These are phyloP conservation scores for Euclidia mi DNA, from an alignment of 2,888 invertebrate genomes.

Conservation along the genomic window DNA sequence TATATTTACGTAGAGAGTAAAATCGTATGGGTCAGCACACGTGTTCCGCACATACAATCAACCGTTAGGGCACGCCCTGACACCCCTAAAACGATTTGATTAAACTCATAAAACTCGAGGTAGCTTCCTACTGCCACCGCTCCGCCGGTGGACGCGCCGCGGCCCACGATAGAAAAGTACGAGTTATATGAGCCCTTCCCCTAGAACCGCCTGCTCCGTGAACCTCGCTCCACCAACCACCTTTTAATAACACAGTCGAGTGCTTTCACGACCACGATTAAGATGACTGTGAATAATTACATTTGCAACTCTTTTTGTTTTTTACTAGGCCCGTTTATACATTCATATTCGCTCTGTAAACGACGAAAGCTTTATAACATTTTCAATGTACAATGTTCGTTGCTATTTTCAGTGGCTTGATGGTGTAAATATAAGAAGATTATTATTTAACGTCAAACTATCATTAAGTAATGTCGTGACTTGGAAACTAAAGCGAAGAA, in stretches of 20 bases:
- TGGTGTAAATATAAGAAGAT: not conserved
- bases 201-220: slow-evolving; percentile 67
- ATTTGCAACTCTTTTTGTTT: slow-evolving; percentile 58
- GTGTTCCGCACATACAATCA: slow-evolving; percentile 80
- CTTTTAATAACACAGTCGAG: slow-evolving; percentile 88
- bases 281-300: slow-evolving; percentile 79
- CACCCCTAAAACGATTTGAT: slow-evolving; percentile 86
- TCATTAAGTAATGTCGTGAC: not conserved
- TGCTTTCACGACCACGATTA: slow-evolving; percentile 82
- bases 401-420: too few relatives aligned
- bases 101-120: slow-evolving; percentile 86
- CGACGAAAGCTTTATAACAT: not conserved
- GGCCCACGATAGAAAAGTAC: slow-evolving; percentile 68
- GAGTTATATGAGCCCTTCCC: slow-evolving; percentile 75
- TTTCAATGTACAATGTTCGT: too few relatives aligned
- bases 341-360: slow-evolving; percentile 3
- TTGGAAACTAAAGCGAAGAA: slow-evolving; percentile 10
- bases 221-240: slow-evolving; percentile 67
- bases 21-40: slow-evolving; percentile 76
- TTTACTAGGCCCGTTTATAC: slow-evolving; percentile 6
- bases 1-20: slow-evolving; percentile 62
- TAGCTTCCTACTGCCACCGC: slow-evolving; percentile 62
- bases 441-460: not conserved
- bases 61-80: slow-evolving; percentile 78
- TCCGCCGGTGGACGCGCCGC: slow-evolving; percentile 47